Base-by-base conservation (phyloP, 2,797 vertebrate species). In the Salmo trutta region DNA sequence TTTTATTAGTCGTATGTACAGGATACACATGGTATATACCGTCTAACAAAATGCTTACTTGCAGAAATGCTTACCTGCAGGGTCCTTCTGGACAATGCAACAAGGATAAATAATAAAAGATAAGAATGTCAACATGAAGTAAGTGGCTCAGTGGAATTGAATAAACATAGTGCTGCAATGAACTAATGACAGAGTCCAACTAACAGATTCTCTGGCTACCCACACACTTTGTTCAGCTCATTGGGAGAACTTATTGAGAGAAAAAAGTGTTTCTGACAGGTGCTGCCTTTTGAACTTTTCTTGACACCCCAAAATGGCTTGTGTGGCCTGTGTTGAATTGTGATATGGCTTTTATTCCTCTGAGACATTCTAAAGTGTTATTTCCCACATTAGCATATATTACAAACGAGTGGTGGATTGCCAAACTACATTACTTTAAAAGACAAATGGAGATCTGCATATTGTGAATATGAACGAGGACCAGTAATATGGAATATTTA, bases 351-450 rank as follows among this genome's bases (percentile, higher is more conserved):
- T 86, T 82, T 88, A 92, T 89, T 90, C 93, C 89, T 88, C 85
- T 78, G 89, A 93, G 92, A 90, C 88, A n/a, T 80, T 83, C 77
- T 77, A 77, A 78, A 88, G 87, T 88, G 91, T 91, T 92, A 92
- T 92, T 83, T 82, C 84, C 82, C 82, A n/a, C 88, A 93, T 94
- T 91, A 91, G 88, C 92, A 93, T 93, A 92, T 64, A 86, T 92
- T 93, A 91, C 80, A 81, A 87, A 83, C 82, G 84, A 88, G 74
- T 81, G 71, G 85, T 85, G 76, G 87, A 84, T 83, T 85, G 87
- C 88, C 84, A 84, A 88, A 84, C 81, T 82, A 76, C 80, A 91
- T 92, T 83, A 88, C 88, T 91, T 90, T 88, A 88, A 91, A 87
- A 91, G 88, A 90, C 89, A 91, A 91, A 91, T 84, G 76, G 78